These are phyloP conservation scores for Malaclemys terrapin DNA, from an alignment of 2,113 vertebrate genomes.

Conservation along the genomic window DNA sequence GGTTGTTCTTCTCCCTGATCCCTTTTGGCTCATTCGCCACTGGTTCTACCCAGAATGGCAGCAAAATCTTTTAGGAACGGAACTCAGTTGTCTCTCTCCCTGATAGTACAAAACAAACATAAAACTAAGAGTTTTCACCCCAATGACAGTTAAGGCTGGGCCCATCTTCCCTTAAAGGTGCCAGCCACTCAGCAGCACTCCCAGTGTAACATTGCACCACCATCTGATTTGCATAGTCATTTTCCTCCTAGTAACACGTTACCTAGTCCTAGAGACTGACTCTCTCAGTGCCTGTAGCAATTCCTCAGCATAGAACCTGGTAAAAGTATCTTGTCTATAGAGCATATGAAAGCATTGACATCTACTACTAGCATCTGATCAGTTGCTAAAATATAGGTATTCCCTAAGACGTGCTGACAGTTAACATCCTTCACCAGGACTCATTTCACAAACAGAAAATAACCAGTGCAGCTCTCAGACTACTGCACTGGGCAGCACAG, in stretches of 20 bases:
- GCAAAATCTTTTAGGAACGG: neutral
- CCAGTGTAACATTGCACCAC: neutral
- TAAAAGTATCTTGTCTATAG: constrained; percentile 18
- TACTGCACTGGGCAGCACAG: too few relatives aligned
- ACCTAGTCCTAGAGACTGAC: neutral
- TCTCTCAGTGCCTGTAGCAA: neutral
- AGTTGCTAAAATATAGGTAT: constrained; percentile 34
- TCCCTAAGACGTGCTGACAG: constrained; percentile 22
- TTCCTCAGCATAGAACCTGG: neutral
- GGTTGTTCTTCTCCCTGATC: neutral
- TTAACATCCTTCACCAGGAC: constrained; percentile 28
- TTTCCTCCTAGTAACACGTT: neutral
- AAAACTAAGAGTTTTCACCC: neutral
- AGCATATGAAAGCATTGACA: constrained; percentile 1
- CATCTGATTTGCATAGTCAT: neutral
- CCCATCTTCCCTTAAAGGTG: neutral
- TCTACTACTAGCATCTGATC: neutral
- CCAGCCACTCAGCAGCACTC: neutral
- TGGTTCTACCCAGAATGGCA: neutral
- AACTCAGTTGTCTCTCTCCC: neutral
- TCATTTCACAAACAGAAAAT: constrained; percentile 3
- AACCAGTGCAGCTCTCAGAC: neutral
- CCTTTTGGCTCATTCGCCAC: neutral
- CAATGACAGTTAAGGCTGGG: neutral
- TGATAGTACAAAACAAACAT: neutral